Percentiles rank a stretch among this genome's conserved stretches.
These are phyloP conservation scores for Anseranas semipalmata DNA, from an alignment of 2,113 vertebrate species.

Conservation along the genomic window DNA sequence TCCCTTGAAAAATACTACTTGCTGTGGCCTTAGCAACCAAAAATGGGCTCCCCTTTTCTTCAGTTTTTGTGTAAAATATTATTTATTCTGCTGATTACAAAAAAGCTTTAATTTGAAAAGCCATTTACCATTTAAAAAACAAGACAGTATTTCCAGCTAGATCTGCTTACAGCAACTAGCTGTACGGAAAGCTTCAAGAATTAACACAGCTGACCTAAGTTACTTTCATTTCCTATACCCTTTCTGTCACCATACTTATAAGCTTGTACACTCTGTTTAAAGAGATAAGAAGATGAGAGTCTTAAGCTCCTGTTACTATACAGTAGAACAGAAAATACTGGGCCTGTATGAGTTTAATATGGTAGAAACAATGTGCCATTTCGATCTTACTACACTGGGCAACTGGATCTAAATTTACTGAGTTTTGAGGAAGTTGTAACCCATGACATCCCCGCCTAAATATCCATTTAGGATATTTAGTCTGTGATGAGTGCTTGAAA, in stretches of 20 bases:
- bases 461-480: neutral
- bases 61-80: neutral
- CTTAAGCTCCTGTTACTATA: neutral
- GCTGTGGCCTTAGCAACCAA: neutral
- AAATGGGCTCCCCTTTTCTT: neutral
- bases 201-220: neutral
- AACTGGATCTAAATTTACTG: neutral
- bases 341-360: neutral
- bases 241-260: neutral
- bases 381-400: neutral
- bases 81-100: neutral
- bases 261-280: slow-evolving; percentile 20
- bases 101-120: neutral
- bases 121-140: neutral
- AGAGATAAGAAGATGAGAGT: neutral
- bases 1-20: neutral
- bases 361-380: neutral
- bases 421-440: neutral
- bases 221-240: neutral
- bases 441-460: neutral
- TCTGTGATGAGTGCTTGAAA: neutral
- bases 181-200: neutral
- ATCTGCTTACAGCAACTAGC: neutral
- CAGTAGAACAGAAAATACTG: slow-evolving; percentile 3
- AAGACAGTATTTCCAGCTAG: neutral